A percentile compares a stretch with the other conserved stretches of the same genome.
These are phyloP conservation scores for Phengaris arion DNA, from an alignment of 2,888 invertebrate genomes.

Conservation along the genomic window DNA sequence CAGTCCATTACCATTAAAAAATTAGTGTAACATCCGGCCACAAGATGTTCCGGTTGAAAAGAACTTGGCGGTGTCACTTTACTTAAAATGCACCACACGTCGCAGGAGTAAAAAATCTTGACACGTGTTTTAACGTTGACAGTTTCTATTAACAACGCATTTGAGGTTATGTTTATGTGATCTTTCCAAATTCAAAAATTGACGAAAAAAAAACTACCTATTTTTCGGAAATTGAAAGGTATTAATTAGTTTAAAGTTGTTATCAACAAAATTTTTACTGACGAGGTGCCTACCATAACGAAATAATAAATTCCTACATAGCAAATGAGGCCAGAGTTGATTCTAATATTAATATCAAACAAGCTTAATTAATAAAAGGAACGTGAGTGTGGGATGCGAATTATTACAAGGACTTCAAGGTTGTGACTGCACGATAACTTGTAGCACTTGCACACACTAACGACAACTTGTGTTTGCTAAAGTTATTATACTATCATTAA, in stretches of 20 bases:
- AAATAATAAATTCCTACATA: neutral
- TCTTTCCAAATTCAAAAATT: neutral
- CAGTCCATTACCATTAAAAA: constrained; percentile 23
- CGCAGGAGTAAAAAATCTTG: constrained; percentile 26
- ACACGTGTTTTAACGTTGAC: constrained; percentile 27
- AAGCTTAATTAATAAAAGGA: constrained; percentile 38
- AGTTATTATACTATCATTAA: neutral
- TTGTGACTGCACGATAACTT: constrained; percentile 56
- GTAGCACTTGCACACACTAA: constrained; percentile 45
- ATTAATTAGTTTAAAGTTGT: neutral
- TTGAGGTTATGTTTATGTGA: neutral
- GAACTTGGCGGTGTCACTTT: constrained; percentile 27
- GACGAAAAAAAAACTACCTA: neutral
- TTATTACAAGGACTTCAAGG: constrained; percentile 62
- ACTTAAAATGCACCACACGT: constrained; percentile 18
- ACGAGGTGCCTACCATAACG: neutral
- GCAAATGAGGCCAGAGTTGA: constrained; percentile 1
- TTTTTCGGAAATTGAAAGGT: neutral
- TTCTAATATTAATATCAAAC: constrained; percentile 7
- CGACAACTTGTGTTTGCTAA: neutral
- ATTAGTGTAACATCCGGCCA: constrained; percentile 22
- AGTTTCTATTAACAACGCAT: constrained; percentile 16
- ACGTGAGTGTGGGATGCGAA: constrained; percentile 60
- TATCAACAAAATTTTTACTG: neutral
- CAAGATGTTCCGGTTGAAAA: neutral